These are phyloP conservation scores for Palaemon carinicauda DNA, from an alignment of 1,140 invertebrate species.

Conservation along the genomic window DNA sequence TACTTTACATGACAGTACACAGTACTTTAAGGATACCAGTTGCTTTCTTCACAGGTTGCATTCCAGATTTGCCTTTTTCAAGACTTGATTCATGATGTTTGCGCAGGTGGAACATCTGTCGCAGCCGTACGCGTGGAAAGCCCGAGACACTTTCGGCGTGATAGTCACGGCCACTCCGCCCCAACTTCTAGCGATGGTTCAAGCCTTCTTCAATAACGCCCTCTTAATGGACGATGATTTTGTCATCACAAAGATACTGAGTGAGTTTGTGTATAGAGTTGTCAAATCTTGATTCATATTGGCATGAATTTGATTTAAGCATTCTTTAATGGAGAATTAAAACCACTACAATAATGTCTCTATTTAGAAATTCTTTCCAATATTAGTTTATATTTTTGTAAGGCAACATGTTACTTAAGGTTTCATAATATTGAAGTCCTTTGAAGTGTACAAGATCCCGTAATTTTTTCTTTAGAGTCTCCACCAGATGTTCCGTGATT, in stretches of 20 bases:
- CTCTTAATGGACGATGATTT: constrained; percentile 40
- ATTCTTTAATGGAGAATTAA: too few species aligned
- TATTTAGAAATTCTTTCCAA: too few species aligned
- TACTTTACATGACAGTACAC: neutral
- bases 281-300: too few species aligned
- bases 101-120: constrained; percentile 39
- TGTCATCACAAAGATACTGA: constrained; percentile 33
- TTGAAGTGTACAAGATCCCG: too few species aligned
- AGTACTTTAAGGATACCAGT: neutral
- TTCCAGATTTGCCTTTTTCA: neutral
- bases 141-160: constrained; percentile 35
- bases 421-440: too few species aligned
- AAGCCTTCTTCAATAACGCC: constrained; percentile 45
- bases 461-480: too few species aligned
- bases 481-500: too few species aligned
- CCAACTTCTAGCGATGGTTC: constrained; percentile 39
- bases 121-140: constrained; percentile 40
- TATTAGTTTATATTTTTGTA: too few species aligned
- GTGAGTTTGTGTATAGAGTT: too few species aligned
- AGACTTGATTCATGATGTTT: neutral
- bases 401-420: too few species aligned
- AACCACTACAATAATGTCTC: too few species aligned
- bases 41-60: neutral
- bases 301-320: too few species aligned
- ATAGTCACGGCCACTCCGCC: constrained; percentile 40